Percentiles rank a stretch among this genome's conserved stretches.
Evolutionary conservation across 37 sponge, comb jelly and placozoan genomes (phyloP).

Genomic region (Chondrilla cf. caribensis): DNA sequence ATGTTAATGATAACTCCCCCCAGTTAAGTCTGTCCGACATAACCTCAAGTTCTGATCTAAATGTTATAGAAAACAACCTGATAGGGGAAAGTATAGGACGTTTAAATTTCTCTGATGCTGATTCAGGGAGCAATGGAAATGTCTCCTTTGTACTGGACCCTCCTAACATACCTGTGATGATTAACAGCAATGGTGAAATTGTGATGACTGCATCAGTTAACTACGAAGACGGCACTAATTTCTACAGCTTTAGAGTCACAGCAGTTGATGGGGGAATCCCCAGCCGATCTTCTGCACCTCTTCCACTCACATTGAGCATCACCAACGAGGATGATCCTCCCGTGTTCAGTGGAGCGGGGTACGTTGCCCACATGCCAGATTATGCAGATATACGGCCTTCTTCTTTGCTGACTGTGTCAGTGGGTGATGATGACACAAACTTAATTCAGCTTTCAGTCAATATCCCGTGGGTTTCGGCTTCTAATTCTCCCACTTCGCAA

Average conservation of each 20-base stretch:
- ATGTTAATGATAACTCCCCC: neutral
- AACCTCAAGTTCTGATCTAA: neutral
- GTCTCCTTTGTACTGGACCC: neutral
- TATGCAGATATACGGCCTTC: neutral
- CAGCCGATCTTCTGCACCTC: neutral
- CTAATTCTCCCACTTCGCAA: neutral
- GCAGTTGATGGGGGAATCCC: neutral
- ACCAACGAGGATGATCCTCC: neutral
- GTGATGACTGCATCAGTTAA: neutral
- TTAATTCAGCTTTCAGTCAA: neutral
- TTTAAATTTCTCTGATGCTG: neutral
- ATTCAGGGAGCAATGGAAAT: neutral
- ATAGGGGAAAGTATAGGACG: neutral
- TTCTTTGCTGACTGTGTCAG: neutral
- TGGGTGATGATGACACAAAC: neutral
- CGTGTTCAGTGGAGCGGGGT: neutral
- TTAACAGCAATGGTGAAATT: neutral
- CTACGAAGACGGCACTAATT: neutral
- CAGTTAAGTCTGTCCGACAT: neutral
- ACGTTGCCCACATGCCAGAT: neutral
- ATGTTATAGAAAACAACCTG: neutral
- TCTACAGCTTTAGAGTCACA: neutral
- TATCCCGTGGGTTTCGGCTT: neutral
- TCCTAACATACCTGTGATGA: neutral
- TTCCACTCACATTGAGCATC: neutral